Evolutionary conservation across 2,888 invertebrate genomes (phyloP).

Genomic region (Mechanitis mazaeus): DNA sequence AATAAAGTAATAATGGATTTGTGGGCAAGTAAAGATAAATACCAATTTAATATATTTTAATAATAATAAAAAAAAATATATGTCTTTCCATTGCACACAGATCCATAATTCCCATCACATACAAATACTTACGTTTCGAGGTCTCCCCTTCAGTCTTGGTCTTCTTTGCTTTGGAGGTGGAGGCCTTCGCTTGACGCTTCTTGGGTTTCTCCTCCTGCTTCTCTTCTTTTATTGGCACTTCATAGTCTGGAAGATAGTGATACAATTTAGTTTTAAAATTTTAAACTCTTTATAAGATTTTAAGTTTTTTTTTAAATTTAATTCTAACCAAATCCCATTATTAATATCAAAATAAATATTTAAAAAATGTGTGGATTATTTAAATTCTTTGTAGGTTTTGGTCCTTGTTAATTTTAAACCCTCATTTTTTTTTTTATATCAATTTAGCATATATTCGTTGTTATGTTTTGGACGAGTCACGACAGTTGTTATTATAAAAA

Average conservation of each 20-base stretch:
- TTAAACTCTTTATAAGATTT: neutral
- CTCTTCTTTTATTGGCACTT: slow-evolving; percentile 55
- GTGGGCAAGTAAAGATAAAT: slow-evolving; percentile 16
- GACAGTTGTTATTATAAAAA: no score
- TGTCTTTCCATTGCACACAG: slow-evolving; percentile 39
- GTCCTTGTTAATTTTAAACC: no score
- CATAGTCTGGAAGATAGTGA: slow-evolving; percentile 46
- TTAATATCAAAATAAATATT: no score
- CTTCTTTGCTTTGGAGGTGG: slow-evolving; percentile 54
- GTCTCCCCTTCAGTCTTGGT: slow-evolving; percentile 46
- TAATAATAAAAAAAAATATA: neutral
- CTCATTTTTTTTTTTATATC: no score
- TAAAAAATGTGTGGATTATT: no score
- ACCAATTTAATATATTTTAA: no score
- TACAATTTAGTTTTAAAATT: neutral
- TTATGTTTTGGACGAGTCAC: no score
- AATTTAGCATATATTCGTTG: no score
- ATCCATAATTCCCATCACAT: slow-evolving; percentile 33
- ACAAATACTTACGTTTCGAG: slow-evolving; percentile 63
- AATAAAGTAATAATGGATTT: slow-evolving; percentile 13
- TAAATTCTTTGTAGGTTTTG: no score
- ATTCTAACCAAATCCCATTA: no score
- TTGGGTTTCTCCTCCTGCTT: slow-evolving; percentile 48
- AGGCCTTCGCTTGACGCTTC: slow-evolving; percentile 47
- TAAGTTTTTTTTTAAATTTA: no score